These are phyloP conservation scores for Trypoxylus dichotomus DNA, from an alignment of 1,140 invertebrate species.

Conservation along the genomic window DNA sequence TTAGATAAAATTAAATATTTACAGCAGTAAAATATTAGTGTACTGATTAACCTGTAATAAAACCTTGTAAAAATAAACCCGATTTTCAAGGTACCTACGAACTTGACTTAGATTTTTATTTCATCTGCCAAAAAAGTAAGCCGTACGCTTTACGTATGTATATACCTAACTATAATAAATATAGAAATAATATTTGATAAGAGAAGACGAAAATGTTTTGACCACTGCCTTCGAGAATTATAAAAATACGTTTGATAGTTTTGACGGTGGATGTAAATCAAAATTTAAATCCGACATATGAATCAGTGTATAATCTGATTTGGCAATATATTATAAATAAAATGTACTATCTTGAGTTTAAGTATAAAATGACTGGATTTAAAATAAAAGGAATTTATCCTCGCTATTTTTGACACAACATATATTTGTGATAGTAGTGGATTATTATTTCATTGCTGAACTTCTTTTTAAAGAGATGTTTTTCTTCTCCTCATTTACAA, in stretches of 20 bases:
- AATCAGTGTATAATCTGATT: too few relatives aligned
- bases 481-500: too few relatives aligned
- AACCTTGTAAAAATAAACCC: not conserved
- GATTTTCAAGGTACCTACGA: not conserved
- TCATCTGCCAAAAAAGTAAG: not conserved
- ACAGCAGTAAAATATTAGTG: constrained; percentile 3
- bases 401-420: too few relatives aligned
- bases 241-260: not conserved
- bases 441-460: too few relatives aligned
- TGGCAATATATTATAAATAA: too few relatives aligned
- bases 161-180: not conserved
- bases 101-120: constrained; percentile 7
- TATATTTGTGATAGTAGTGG: too few relatives aligned
- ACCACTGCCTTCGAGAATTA: not conserved
- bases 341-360: too few relatives aligned
- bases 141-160: not conserved
- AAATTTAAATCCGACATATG: not conserved
- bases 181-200: constrained; percentile 4
- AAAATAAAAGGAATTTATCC: too few relatives aligned
- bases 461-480: too few relatives aligned
- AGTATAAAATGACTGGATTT: too few relatives aligned
- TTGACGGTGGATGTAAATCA: not conserved
- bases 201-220: not conserved
- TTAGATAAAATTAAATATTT: constrained; percentile 1
- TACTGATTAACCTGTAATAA: constrained; percentile 3